Evolutionary conservation across 2,888 invertebrate species (phyloP).

Genomic region (Watsonalla binaria): DNA sequence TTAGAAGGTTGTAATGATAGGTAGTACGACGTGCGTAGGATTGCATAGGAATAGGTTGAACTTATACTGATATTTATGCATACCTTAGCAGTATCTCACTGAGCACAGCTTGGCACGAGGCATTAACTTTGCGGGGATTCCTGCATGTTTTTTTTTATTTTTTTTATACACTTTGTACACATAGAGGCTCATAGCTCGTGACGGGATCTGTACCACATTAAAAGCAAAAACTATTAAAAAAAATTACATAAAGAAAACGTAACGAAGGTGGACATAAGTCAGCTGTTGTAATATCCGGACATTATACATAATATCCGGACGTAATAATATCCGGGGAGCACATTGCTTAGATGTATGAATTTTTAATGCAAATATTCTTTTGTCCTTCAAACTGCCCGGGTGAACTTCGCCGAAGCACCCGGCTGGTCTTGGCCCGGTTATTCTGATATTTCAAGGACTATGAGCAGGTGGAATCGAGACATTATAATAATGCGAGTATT

Average conservation of each 20-base stretch:
- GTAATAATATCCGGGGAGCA: background rate
- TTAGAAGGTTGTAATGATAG: no score
- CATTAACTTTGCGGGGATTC: no score
- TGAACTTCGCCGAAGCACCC: constrained; percentile 20
- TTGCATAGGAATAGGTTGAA: no score
- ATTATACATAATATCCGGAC: background rate
- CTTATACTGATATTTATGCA: no score
- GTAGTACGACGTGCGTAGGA: no score
- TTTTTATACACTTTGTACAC: no score
- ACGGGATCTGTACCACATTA: no score
- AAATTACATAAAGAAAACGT: background rate
- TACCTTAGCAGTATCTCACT: no score
- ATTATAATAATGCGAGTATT: background rate
- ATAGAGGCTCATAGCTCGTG: no score
- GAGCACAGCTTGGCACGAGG: no score
- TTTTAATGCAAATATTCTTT: background rate
- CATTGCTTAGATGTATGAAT: background rate
- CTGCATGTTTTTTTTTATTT: no score
- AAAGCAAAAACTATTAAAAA: no score
- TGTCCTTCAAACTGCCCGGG: constrained; percentile 12
- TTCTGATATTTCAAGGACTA: constrained; percentile 15
- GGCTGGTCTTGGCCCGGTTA: constrained; percentile 26
- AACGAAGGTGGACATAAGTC: background rate
- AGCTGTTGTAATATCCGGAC: background rate
- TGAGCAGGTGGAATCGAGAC: constrained; percentile 8